Conservation (phyloP, 2,797 vertebrate genomes). For the Chromobotia macracanthus region DNA sequence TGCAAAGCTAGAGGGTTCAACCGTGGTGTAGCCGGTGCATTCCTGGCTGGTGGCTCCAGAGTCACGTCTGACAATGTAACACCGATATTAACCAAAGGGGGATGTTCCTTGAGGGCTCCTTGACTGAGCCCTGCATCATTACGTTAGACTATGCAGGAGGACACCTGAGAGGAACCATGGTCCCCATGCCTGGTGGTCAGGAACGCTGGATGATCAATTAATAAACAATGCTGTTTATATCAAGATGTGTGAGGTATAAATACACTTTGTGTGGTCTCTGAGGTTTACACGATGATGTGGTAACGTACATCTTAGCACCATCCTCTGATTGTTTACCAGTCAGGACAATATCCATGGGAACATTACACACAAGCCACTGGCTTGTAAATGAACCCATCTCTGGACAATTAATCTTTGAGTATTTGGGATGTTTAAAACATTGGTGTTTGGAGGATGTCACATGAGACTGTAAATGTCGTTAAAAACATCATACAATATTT, state of each 20-base stretch:
- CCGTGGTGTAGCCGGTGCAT: constrained; percentile 66
- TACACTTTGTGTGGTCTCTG: constrained; percentile 78
- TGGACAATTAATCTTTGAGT: constrained; percentile 47
- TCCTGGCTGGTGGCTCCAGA: constrained; percentile 75
- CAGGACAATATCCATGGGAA: constrained; percentile 62
- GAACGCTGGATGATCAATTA: constrained; percentile 64
- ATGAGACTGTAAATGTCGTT: constrained; percentile 46
- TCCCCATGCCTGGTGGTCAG: constrained; percentile 52
- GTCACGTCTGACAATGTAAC: constrained; percentile 75
- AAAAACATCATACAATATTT: constrained; percentile 54
- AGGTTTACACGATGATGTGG: constrained; percentile 48
- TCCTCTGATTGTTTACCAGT: constrained; percentile 66
- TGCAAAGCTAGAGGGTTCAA: constrained; percentile 47
- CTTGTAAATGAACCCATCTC: constrained; percentile 42
- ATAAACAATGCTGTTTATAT: constrained; percentile 72
- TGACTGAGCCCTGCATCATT: constrained; percentile 76
- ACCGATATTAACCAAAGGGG: constrained; percentile 75
- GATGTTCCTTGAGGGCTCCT: constrained; percentile 70
- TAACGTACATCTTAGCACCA: constrained; percentile 48
- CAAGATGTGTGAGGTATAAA: constrained; percentile 72
- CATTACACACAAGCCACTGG: constrained; percentile 43
- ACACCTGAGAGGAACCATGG: constrained; percentile 24
- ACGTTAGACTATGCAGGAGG: constrained; percentile 64
- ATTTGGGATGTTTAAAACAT: constrained; percentile 54
- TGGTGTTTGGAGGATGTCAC: constrained; percentile 52